A percentile compares a stretch with the other conserved stretches of the same genome.
phyloP scores from a whole-genome alignment of 1,140 invertebrate genomes.

The Drosophila repletoides region DNA sequence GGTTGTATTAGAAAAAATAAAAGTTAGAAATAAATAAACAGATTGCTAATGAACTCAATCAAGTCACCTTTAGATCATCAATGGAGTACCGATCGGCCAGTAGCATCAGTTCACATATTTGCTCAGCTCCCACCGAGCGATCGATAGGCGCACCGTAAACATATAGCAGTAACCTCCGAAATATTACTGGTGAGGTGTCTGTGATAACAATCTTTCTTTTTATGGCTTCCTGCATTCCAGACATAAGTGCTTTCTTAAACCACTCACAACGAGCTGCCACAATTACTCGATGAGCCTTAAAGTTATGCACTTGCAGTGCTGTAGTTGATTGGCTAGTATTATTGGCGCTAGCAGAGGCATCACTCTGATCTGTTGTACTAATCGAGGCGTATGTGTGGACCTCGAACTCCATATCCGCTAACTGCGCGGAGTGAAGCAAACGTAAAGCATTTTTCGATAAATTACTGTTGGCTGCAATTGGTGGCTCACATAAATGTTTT shows the following conservation, averaged over 20 bases:
- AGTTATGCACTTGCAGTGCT: slow-evolving; percentile 64
- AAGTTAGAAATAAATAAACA: neutral
- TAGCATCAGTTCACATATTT: slow-evolving; percentile 86
- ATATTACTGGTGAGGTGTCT: slow-evolving; percentile 86
- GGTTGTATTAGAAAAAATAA: neutral
- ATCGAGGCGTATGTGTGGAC: slow-evolving; percentile 75
- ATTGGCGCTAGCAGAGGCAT: neutral
- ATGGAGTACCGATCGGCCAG: slow-evolving; percentile 83
- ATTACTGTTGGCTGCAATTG: slow-evolving; percentile 84
- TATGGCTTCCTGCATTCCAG: slow-evolving; percentile 89
- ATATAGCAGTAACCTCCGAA: slow-evolving; percentile 86
- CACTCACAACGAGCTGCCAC: slow-evolving; percentile 87
- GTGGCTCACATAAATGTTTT: slow-evolving; percentile 85
- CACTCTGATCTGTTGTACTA: neutral
- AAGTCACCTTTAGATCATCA: slow-evolving; percentile 69
- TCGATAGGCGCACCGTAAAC: slow-evolving; percentile 86
- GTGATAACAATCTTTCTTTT: slow-evolving; percentile 87
- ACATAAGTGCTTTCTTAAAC: slow-evolving; percentile 87
- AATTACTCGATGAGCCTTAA: slow-evolving; percentile 86
- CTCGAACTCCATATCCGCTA: slow-evolving; percentile 88
- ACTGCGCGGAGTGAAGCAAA: slow-evolving; percentile 83
- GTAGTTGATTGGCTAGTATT: neutral
- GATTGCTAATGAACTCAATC: neutral
- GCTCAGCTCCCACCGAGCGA: slow-evolving; percentile 84
- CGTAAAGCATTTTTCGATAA: slow-evolving; percentile 84